Conservation (phyloP, 2,113 vertebrate genomes). For the Myotis davidii region DNA sequence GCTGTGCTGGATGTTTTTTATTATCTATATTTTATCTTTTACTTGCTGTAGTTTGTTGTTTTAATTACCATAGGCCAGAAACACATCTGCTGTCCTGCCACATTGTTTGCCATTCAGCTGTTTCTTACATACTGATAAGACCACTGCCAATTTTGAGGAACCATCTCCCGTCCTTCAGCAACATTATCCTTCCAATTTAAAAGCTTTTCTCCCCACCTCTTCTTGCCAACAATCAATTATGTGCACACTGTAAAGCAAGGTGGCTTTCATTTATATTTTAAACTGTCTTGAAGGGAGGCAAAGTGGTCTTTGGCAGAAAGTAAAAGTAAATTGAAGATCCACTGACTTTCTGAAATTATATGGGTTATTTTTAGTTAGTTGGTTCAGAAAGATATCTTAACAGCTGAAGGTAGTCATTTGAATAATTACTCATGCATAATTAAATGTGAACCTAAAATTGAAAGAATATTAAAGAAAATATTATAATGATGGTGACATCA, state of each 20-base stretch:
- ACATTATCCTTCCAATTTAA: background rate
- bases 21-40: background rate
- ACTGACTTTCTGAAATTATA: background rate
- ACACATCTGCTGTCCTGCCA: background rate
- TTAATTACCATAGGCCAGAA: background rate
- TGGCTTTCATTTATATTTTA: constrained; percentile 37
- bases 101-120: background rate
- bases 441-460: background rate
- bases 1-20: background rate
- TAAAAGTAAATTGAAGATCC: constrained; percentile 35
- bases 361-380: background rate
- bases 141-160: background rate
- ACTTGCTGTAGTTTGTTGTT: background rate
- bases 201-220: background rate
- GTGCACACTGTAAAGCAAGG: background rate
- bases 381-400: background rate
- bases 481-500: background rate
- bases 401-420: background rate
- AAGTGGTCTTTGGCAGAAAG: background rate
- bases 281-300: background rate
- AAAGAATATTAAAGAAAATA: background rate
- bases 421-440: background rate
- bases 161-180: background rate
- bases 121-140: background rate
- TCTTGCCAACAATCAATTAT: constrained; percentile 46